These are phyloP conservation scores for Megathymus violae DNA, from an alignment of 1,140 invertebrate species.

Conservation along the genomic window DNA sequence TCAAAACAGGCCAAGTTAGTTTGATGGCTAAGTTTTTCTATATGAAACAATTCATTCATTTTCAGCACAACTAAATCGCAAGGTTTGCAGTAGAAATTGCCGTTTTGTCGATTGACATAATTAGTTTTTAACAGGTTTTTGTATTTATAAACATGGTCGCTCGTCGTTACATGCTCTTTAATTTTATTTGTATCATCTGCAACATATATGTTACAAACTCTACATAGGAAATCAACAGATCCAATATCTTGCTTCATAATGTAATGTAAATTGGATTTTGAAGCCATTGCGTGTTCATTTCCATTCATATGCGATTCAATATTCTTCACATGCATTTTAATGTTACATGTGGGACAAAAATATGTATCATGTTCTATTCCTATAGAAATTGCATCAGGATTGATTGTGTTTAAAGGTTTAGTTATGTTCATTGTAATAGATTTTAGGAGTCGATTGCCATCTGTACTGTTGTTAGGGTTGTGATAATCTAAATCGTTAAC, in stretches of 20 bases:
- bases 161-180: conserved; percentile 22
- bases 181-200: conserved; percentile 25
- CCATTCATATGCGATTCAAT: conserved; percentile 5
- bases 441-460: too few relatives aligned
- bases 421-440: background rate
- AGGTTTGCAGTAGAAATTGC: conserved; percentile 11
- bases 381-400: background rate
- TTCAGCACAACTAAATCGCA: conserved; percentile 1
- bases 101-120: background rate
- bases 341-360: conserved; percentile 12
- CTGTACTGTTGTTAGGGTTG: too few relatives aligned
- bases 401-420: background rate
- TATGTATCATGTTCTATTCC: conserved; percentile 1
- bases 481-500: background rate
- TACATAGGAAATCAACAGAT: conserved; percentile 19
- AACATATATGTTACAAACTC: conserved; percentile 29
- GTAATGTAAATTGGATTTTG: conserved; percentile 9
- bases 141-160: conserved; percentile 1
- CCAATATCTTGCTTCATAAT: background rate
- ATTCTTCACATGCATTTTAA: conserved; percentile 1
- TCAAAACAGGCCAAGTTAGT: background rate
- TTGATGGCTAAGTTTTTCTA: conserved; percentile 8
- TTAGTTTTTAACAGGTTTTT: background rate
- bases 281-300: background rate
- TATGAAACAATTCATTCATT: conserved; percentile 21